Evolutionary conservation across 2,888 invertebrate species (phyloP), one percentile per base, ranked within the genome.

Genomic region (Cancer borealis): DNA sequence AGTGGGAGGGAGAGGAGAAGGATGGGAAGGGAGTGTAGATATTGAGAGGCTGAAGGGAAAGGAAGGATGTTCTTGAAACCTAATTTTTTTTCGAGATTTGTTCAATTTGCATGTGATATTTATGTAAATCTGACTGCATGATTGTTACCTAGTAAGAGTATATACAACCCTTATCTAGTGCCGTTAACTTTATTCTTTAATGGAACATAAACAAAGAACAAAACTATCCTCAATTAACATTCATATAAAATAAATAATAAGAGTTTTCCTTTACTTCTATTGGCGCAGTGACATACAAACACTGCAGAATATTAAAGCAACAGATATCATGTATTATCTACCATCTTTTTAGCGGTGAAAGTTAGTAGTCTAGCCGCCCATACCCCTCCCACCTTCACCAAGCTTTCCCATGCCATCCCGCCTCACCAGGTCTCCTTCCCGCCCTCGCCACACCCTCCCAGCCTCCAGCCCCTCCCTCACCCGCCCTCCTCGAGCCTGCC

Each of bases 401-500:
- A 49, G 46, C 90, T 39, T 30, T 39, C 47, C 54, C 49, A 54
- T 47, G 47, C 49, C 49, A 60, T 17, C 49, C 14, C 54, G 26
- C 2, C 26, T 30, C 90, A 30, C n/a, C 49, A 90, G 30, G n/a
- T 54, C 30, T 54, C 30, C 39, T 54, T 66, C 66, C 60, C 66
- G 45, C 73, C 91, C 45, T 45, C 66, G 66, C 73, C 91, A 66
- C 79, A 73, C 47, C 46, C 91, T 6, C 45, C 91, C 66, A 21
- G n/a, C 66, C 45, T 17, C 73, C 45, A 12, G 39, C 45, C 91
- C 79, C 73, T 73, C 45, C 60, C 45, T 39, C 79, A 14, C 45
- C 91, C 17, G 45, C 91, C 91, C 73, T 88, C 88, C 45, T 73
- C 73, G 21, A 17, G 17, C 91, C 84, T 39, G 84, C 84, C 39